Percentiles rank a stretch among this genome's conserved stretches.
These are phyloP conservation scores for Calameuta filiformis DNA, from an alignment of 2,888 invertebrate species.

Conservation along the genomic window DNA sequence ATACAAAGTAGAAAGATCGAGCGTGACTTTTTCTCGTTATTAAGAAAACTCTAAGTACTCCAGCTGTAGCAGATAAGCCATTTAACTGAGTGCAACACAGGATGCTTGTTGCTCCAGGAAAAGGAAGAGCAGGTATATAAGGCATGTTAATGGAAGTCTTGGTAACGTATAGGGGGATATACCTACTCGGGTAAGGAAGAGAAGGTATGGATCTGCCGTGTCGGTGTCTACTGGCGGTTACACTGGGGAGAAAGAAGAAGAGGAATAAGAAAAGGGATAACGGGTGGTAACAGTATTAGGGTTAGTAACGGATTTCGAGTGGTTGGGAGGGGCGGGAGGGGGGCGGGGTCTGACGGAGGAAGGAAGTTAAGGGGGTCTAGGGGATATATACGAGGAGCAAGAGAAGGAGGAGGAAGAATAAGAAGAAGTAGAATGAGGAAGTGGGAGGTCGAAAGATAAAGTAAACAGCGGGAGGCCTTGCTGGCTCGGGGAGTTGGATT, in stretches of 20 bases:
- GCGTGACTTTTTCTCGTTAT: not conserved
- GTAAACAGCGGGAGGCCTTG: constrained; percentile 36
- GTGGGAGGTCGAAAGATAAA: constrained; percentile 38
- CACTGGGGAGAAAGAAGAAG: not conserved
- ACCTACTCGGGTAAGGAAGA: not conserved
- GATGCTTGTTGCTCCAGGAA: not conserved
- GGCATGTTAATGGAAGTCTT: not conserved
- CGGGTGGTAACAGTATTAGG: constrained; percentile 47
- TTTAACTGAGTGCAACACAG: not conserved
- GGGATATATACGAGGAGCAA: constrained; percentile 19
- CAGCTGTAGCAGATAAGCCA: not conserved
- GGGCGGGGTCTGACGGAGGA: constrained; percentile 1
- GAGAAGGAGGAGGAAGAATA: constrained; percentile 14
- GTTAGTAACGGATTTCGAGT: constrained; percentile 50
- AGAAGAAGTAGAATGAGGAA: constrained; percentile 9
- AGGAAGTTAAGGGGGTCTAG: constrained; percentile 22
- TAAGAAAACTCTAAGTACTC: not conserved
- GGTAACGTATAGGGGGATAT: not conserved
- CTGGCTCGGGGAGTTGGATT: constrained; percentile 18
- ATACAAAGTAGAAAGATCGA: not conserved
- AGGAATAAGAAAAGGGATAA: not conserved
- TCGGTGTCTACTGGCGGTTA: not conserved
- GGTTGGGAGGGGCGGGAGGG: constrained; percentile 1
- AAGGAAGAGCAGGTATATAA: not conserved
- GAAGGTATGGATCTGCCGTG: not conserved